phyloP scores from a whole-genome alignment of 1,140 invertebrate genomes.

The Atta cephalotes region DNA sequence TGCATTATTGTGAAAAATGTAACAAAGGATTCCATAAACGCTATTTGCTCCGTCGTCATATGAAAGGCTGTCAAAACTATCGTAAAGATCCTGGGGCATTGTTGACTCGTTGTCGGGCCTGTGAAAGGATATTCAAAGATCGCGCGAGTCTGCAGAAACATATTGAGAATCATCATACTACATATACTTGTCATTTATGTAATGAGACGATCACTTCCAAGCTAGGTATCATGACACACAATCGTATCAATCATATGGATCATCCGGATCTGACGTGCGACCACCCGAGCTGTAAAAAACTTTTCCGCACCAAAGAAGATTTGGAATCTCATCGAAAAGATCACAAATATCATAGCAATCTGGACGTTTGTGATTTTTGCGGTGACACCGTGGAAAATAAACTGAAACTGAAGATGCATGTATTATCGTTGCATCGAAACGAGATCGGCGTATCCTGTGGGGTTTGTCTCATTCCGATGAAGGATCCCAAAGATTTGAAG shows the following conservation, averaged over 20 bases:
- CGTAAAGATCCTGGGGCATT: constrained; percentile 86
- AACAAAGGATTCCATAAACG: constrained; percentile 87
- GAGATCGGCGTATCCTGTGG: constrained; percentile 88
- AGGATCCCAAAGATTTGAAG: constrained; percentile 87
- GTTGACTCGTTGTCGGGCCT: constrained; percentile 86
- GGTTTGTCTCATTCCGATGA: constrained; percentile 87
- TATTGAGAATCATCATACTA: constrained; percentile 87
- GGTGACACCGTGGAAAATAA: constrained; percentile 88
- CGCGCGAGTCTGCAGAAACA: constrained; percentile 87
- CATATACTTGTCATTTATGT: constrained; percentile 87
- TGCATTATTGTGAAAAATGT: constrained; percentile 87
- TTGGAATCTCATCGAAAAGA: constrained; percentile 86
- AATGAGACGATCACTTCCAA: constrained; percentile 87
- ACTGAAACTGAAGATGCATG: constrained; percentile 88
- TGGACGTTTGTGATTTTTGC: constrained; percentile 88
- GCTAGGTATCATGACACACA: constrained; percentile 88
- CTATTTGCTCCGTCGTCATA: constrained; percentile 86
- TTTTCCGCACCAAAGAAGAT: constrained; percentile 87
- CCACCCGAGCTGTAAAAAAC: constrained; percentile 85
- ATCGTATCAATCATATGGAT: constrained; percentile 87
- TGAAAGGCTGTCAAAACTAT: constrained; percentile 87
- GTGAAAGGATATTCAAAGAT: constrained; percentile 88
- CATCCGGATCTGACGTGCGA: constrained; percentile 87
- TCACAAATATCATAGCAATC: constrained; percentile 85
- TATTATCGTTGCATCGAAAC: constrained; percentile 87